Evolutionary conservation across 2,797 vertebrate genomes (phyloP), one percentile per base, ranked within the genome.

Genomic region (Catostomus latipinnis): DNA sequence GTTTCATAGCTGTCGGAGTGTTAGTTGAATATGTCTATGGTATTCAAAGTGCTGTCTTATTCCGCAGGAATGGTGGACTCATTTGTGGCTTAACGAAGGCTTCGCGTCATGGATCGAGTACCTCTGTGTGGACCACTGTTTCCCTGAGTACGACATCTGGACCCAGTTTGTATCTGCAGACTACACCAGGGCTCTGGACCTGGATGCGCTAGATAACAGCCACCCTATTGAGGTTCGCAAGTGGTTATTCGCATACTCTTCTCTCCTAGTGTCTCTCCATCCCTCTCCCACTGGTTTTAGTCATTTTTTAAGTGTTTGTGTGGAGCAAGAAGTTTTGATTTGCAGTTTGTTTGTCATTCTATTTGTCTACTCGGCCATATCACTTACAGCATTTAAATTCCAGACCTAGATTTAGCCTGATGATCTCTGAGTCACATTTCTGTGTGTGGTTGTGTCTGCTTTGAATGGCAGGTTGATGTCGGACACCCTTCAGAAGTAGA

Each of bases 71-170:
- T 99, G 98, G 98, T 99, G 98, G 98, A 99, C 98, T 46, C 98
- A 99, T 81, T 94, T 99, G 85, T 99, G 98, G 97, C 94, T 99
- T 61, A 99, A 99, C 45, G 97, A 99, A 90, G 98, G 98, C 1
- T 99, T 99, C 83, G 98, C 98, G 0, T 99, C 98, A 71, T 99
- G 98, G 98, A 99, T 99, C 11, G 98, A 99, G 84, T 99, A 99
- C 85, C 95, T 99, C 6, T 99, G 98, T 63, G 98, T 99, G 82
- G 97, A 99, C 89, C 96, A 99, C 92, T 99, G 98, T 90, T 99
- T 99, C 90, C 98, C 98, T 0, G 98, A 99, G 84, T 99, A 98
- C 12, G 98, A 99, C 89, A 99, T 99, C 93, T 99, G 98, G 98
- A 99, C 97, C 11, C 98, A 99, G 93, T 99, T 99, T 84, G 98